These are phyloP conservation scores for Ceuthmochares aereus DNA, from an alignment of 2,113 vertebrate genomes.

Conservation along the genomic window DNA sequence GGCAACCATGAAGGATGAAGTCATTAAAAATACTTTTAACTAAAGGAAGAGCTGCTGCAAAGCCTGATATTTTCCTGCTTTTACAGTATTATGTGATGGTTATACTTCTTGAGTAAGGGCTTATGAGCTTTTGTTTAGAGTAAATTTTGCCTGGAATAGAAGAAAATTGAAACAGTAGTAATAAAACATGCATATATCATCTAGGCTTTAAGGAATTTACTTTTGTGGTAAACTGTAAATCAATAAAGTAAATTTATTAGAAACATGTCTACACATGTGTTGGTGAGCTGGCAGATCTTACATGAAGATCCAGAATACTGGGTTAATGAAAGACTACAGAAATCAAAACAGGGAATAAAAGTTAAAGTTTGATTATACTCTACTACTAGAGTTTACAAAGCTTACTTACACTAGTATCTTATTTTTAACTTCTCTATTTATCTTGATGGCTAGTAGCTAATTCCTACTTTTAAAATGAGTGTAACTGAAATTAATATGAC, in stretches of 20 bases:
- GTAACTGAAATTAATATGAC: neutral
- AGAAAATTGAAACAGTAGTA: constrained; percentile 24
- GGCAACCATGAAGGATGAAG: constrained; percentile 79
- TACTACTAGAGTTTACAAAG: neutral
- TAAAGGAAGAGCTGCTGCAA: constrained; percentile 46
- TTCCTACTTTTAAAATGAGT: neutral
- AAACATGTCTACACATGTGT: neutral
- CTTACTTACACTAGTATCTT: neutral
- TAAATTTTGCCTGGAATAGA: neutral
- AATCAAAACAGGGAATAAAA: neutral
- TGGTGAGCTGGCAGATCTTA: neutral
- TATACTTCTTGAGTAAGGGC: neutral
- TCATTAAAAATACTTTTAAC: constrained; percentile 79
- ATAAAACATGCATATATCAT: neutral
- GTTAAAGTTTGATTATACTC: neutral
- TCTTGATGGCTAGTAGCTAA: neutral
- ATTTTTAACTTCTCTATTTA: neutral
- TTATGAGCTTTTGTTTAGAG: constrained; percentile 35
- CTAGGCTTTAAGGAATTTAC: neutral
- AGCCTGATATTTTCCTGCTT: constrained; percentile 17
- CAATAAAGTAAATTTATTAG: constrained; percentile 19
- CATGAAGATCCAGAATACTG: neutral
- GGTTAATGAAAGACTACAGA: neutral
- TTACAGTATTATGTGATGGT: neutral
- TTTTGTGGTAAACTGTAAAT: neutral